Conservation (phyloP, 2,797 vertebrate genomes). For the Gallinago solitaria region DNA sequence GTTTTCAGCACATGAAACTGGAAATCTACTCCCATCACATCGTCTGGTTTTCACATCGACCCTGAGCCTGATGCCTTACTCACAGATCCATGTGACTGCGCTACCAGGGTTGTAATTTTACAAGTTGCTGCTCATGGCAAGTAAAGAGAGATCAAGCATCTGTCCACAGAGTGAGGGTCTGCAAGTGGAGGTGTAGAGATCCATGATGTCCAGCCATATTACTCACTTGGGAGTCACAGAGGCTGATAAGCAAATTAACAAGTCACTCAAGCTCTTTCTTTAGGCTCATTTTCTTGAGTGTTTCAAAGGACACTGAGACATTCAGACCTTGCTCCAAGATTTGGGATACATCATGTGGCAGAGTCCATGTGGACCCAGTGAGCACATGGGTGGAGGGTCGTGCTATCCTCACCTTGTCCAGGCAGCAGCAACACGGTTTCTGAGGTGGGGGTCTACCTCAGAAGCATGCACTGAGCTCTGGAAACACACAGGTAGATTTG, state of each 20-base stretch:
- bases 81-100: accelerated
- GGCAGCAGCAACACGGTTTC: accelerated
- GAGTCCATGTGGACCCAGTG: neutral
- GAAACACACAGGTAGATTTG: neutral
- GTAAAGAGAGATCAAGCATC: neutral
- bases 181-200: neutral
- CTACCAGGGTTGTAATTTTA: neutral
- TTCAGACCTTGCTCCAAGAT: neutral
- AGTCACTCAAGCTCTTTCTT: neutral
- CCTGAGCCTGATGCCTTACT: neutral
- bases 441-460: neutral
- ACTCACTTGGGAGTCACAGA: neutral
- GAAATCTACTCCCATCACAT: neutral
- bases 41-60: neutral
- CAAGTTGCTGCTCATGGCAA: neutral
- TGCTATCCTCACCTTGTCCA: accelerated
- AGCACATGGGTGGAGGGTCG: neutral
- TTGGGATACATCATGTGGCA: neutral
- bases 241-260: neutral
- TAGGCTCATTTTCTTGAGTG: neutral
- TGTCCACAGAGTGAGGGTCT: neutral
- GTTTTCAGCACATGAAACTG: neutral
- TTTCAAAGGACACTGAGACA: neutral
- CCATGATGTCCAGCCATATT: neutral
- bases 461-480: neutral